Conservation (phyloP, 2,797 vertebrate genomes). For the Manis pentadactyla region DNA sequence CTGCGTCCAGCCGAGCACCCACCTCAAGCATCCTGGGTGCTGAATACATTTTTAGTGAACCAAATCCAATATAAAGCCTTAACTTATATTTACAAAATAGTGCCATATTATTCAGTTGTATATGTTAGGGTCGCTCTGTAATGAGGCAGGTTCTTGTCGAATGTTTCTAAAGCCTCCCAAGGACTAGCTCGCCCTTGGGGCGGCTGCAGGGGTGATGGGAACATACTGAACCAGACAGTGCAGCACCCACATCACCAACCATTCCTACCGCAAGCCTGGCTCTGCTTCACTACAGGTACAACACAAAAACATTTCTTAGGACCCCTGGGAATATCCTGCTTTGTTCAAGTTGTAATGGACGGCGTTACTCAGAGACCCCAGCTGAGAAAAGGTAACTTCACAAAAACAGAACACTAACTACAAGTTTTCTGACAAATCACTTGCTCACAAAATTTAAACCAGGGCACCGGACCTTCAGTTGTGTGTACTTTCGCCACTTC, state of each 20-base stretch:
- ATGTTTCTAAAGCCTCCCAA: not conserved
- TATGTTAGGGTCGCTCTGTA: not conserved
- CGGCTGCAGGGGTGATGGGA: too few species aligned
- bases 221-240: not conserved
- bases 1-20: not conserved
- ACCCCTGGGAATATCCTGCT: not conserved
- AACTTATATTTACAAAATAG: constrained; percentile 37
- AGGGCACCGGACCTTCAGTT: constrained; percentile 14
- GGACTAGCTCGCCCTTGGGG: not conserved
- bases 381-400: constrained; percentile 10
- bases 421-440: not conserved
- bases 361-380: not conserved
- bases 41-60: not conserved
- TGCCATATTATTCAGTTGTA: not conserved
- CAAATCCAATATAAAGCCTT: not conserved
- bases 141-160: not conserved
- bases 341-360: constrained; percentile 6
- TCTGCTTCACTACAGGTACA: not conserved
- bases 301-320: not conserved
- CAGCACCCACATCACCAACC: not conserved
- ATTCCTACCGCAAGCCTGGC: not conserved
- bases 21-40: not conserved
- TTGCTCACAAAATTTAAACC: constrained; percentile 53
- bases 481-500: not conserved
- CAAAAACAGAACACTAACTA: not conserved